Evolutionary conservation across 2,113 vertebrate species (phyloP).

Genomic region (Spermophilus dauricus): DNA sequence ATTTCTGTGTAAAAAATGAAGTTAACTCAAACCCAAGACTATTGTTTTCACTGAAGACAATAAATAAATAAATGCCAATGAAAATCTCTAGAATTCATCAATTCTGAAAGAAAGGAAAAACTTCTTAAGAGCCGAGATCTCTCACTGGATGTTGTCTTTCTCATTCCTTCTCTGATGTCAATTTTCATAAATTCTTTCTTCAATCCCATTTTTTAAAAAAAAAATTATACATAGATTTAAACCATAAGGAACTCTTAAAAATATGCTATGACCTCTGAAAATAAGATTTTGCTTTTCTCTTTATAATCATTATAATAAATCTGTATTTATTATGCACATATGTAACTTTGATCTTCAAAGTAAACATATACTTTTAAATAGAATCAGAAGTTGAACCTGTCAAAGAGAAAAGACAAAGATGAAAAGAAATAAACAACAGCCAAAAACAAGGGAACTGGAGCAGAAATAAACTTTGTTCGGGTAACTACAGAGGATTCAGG

Average conservation of each 20-base stretch:
- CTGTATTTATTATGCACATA: not conserved
- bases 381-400: not conserved
- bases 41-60: not conserved
- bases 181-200: not conserved
- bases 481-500: not conserved
- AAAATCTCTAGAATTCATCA: not conserved
- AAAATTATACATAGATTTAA: not conserved
- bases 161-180: not conserved
- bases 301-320: not conserved
- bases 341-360: not conserved
- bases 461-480: not conserved
- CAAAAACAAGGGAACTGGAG: not conserved
- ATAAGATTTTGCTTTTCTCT: not conserved
- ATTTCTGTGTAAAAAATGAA: not conserved
- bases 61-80: not conserved
- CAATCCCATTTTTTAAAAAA: not conserved
- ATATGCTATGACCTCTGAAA: not conserved
- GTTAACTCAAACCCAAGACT: not conserved
- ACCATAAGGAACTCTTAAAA: not conserved
- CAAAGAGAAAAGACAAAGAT: not conserved
- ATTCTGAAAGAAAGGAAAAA: not conserved
- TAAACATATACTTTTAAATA: not conserved
- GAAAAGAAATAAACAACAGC: not conserved
- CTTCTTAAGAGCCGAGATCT: not conserved
- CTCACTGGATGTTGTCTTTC: not conserved